Percentiles rank a stretch among this genome's conserved stretches.
phyloP scores from a whole-genome alignment of 1,140 invertebrate genomes.

The Scaptomyza hsui region DNA sequence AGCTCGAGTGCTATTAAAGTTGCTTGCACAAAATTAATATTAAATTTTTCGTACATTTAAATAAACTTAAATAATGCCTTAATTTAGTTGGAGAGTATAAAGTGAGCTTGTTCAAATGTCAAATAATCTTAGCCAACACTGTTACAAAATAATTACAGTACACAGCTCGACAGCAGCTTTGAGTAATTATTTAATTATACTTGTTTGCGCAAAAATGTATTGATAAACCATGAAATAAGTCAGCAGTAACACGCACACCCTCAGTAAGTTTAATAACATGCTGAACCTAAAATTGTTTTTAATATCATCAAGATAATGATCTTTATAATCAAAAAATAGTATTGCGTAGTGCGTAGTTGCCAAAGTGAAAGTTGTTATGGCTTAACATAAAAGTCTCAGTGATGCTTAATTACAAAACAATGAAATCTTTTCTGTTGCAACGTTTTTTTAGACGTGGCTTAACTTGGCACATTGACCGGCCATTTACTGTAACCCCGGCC shows the following conservation, averaged over 20 bases:
- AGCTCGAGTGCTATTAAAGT: neutral
- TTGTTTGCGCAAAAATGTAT: neutral
- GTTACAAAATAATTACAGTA: constrained; percentile 7
- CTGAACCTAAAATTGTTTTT: neutral
- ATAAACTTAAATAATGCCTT: neutral
- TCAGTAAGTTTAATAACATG: constrained; percentile 12
- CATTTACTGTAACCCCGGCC: too few species aligned
- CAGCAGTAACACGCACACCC: neutral
- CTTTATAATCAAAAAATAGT: neutral
- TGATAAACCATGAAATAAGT: constrained; percentile 9
- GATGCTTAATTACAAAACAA: neutral
- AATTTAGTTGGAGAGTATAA: neutral
- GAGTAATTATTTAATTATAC: constrained; percentile 7
- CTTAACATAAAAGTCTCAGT: too few species aligned
- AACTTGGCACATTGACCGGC: too few species aligned
- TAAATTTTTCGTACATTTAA: too few species aligned
- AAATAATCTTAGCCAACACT: constrained; percentile 27
- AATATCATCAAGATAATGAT: neutral
- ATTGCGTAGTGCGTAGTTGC: constrained; percentile 25
- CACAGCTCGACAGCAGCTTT: neutral
- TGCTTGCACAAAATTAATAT: too few species aligned
- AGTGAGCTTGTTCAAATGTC: constrained; percentile 16
- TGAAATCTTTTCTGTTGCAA: too few species aligned
- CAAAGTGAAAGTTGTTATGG: constrained; percentile 32
- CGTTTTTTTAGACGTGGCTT: too few species aligned